Conservation (phyloP, 2,113 vertebrate species). For the Atherinomorus stipes region DNA sequence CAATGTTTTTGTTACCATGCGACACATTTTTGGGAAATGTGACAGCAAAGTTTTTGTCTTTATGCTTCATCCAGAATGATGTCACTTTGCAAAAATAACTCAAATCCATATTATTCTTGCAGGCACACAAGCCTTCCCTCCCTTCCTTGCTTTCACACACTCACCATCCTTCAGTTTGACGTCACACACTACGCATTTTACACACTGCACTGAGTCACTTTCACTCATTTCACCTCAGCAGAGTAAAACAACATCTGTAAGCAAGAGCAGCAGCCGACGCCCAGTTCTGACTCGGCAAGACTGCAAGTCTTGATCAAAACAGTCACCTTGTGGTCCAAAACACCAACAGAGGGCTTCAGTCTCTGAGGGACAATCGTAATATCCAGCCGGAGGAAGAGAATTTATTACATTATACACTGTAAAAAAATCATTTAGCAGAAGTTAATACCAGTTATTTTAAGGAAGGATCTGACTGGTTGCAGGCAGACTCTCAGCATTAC, state of each 20-base stretch:
- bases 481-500: not conserved
- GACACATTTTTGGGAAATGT: too few species aligned
- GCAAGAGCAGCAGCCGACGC: slow-evolving; percentile 54
- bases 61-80: not conserved
- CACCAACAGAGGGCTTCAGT: slow-evolving; percentile 21
- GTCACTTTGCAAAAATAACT: slow-evolving; percentile 9
- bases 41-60: too few species aligned
- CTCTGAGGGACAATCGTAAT: not conserved
- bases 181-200: slow-evolving; percentile 57
- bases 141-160: not conserved
- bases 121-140: slow-evolving; percentile 4
- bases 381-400: not conserved
- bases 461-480: not conserved
- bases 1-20: too few species aligned
- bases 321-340: slow-evolving; percentile 28
- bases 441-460: not conserved
- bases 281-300: slow-evolving; percentile 46
- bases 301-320: slow-evolving; percentile 22
- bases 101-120: not conserved
- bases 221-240: slow-evolving; percentile 58
- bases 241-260: slow-evolving; percentile 57
- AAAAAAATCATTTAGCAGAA: not conserved
- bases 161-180: slow-evolving; percentile 39
- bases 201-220: slow-evolving; percentile 70
- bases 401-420: not conserved